These are phyloP conservation scores for Dyspetes luteomarginatus DNA, from an alignment of 2,888 invertebrate genomes.

Conservation along the genomic window DNA sequence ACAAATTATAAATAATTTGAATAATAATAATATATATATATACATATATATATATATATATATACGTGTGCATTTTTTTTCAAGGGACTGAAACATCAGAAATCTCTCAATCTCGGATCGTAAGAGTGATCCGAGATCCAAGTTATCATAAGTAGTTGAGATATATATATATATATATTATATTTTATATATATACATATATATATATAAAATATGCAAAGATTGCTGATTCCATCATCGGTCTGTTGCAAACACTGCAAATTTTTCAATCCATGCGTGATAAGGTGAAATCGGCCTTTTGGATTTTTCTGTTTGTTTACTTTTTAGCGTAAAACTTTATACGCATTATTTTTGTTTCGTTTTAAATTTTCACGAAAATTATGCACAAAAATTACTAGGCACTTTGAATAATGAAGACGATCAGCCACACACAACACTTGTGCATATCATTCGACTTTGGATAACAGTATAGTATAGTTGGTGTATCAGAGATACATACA, in stretches of 20 bases:
- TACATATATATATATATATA: conserved; percentile 49
- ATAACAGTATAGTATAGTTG: conserved; percentile 42
- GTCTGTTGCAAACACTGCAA: background rate
- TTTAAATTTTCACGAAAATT: conserved; percentile 29
- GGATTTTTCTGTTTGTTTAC: no score
- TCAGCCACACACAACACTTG: conserved; percentile 41
- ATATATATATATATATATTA: no score
- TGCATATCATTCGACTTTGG: conserved; percentile 42
- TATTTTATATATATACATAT: no score
- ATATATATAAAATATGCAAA: no score
- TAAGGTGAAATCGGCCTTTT: conserved; percentile 5
- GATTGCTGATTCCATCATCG: conserved; percentile 25
- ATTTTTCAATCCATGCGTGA: background rate
- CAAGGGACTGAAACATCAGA: conserved; percentile 1
- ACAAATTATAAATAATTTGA: conserved; percentile 53
- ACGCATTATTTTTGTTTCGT: conserved; percentile 4
- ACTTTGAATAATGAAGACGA: conserved; percentile 55
- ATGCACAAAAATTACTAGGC: conserved; percentile 55
- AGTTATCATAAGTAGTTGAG: conserved; percentile 19
- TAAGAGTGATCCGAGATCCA: no score
- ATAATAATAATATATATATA: conserved; percentile 50
- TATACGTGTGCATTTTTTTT: conserved; percentile 40
- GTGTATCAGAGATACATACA: conserved; percentile 66
- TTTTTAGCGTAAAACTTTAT: conserved; percentile 16
- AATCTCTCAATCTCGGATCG: conserved; percentile 9